These are phyloP conservation scores for Percina caprodes DNA, from an alignment of 2,113 vertebrate species.

Conservation along the genomic window DNA sequence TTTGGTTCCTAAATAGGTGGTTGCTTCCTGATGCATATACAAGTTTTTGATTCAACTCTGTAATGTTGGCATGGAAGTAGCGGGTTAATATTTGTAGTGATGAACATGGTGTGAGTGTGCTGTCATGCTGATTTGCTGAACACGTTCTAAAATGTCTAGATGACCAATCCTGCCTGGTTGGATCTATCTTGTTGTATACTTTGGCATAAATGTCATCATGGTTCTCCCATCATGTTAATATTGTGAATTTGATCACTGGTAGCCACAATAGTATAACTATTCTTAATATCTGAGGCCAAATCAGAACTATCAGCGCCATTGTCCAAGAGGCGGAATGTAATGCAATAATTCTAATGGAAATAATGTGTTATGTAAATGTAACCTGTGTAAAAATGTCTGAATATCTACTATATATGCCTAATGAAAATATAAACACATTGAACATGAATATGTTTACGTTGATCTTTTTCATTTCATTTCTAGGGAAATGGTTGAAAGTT, in stretches of 20 bases:
- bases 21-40: too few species aligned
- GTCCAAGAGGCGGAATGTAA: slow-evolving; percentile 55
- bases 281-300: neutral
- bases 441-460: slow-evolving; percentile 12
- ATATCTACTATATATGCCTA: slow-evolving; percentile 10
- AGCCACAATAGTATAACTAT: slow-evolving; percentile 1
- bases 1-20: too few species aligned
- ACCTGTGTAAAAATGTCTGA: slow-evolving; percentile 23
- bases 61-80: too few species aligned
- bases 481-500: slow-evolving; percentile 8
- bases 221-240: neutral
- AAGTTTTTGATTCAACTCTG: too few species aligned
- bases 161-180: too few species aligned
- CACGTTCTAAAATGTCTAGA: too few species aligned
- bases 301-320: neutral
- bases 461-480: slow-evolving; percentile 25
- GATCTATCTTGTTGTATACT: neutral
- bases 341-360: slow-evolving; percentile 36
- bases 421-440: slow-evolving; percentile 40
- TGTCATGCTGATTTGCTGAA: too few species aligned
- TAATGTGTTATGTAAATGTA: neutral
- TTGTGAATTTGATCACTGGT: slow-evolving; percentile 35
- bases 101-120: too few species aligned
- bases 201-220: neutral
- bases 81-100: too few species aligned